Conservation (phyloP, 2,888 invertebrate species). For the Acanthosepion pharaonis region DNA sequence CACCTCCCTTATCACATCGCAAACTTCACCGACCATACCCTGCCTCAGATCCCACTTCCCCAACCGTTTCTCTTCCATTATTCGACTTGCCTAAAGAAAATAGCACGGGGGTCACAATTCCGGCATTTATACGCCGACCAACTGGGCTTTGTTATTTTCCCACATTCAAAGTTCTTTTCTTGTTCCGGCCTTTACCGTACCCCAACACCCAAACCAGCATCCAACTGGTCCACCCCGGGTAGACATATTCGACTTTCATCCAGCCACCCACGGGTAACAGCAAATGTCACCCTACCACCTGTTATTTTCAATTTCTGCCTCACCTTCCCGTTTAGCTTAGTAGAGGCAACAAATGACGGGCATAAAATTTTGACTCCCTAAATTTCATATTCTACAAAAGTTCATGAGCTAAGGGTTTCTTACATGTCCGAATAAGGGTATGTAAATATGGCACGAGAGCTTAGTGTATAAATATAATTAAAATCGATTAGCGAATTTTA, state of each 20-base stretch:
- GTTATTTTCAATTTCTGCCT: not conserved
- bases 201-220: fast-evolving
- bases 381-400: no score
- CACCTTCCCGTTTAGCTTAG: no score
- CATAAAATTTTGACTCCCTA: no score
- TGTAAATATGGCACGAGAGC: no score
- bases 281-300: not conserved
- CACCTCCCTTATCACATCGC: not conserved
- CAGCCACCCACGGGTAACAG: not conserved
- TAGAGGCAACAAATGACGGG: no score
- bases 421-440: no score
- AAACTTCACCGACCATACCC: not conserved
- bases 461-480: no score
- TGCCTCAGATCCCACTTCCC: not conserved
- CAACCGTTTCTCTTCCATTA: not conserved
- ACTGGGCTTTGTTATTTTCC: not conserved
- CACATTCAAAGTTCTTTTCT: not conserved
- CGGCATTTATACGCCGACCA: not conserved
- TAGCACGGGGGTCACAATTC: slow-evolving; percentile 33
- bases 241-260: not conserved
- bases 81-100: not conserved
- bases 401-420: no score
- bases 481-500: no score
- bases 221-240: not conserved
- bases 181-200: not conserved